These are phyloP conservation scores for Cotesia vestalis DNA, from an alignment of 1,140 invertebrate species.

Conservation along the genomic window DNA sequence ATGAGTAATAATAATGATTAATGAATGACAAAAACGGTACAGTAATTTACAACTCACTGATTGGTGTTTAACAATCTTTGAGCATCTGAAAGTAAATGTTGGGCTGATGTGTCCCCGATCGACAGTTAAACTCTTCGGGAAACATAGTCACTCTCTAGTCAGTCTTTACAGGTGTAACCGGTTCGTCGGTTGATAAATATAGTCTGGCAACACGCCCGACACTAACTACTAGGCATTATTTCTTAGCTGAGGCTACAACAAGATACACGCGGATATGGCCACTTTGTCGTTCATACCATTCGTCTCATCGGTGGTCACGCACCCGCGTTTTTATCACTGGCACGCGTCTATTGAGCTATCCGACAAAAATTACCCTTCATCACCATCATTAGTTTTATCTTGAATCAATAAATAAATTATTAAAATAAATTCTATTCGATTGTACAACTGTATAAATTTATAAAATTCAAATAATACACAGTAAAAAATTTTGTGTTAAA, in stretches of 20 bases:
- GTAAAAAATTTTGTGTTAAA: no score
- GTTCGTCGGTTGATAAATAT: conserved; percentile 56
- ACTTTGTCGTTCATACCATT: conserved; percentile 23
- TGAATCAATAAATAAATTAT: neutral
- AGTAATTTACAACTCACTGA: no score
- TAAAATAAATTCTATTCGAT: no score
- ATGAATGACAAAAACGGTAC: no score
- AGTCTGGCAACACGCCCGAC: conserved; percentile 57
- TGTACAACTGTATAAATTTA: no score
- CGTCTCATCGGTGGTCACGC: conserved; percentile 27
- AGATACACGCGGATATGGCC: conserved; percentile 38
- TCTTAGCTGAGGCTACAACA: conserved; percentile 40
- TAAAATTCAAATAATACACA: no score
- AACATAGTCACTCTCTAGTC: conserved; percentile 17
- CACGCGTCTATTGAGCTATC: neutral
- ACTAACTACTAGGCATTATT: conserved; percentile 47
- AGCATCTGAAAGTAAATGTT: no score
- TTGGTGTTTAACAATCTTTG: no score
- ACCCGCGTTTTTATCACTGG: conserved; percentile 22
- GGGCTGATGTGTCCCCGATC: conserved; percentile 12
- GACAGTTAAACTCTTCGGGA: conserved; percentile 26
- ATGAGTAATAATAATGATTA: no score
- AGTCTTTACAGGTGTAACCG: conserved; percentile 54
- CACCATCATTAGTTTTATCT: neutral
- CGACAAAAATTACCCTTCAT: neutral